Evolutionary conservation across 1,140 invertebrate genomes (phyloP).

Genomic region (Holcopasites calliopsidis): DNA sequence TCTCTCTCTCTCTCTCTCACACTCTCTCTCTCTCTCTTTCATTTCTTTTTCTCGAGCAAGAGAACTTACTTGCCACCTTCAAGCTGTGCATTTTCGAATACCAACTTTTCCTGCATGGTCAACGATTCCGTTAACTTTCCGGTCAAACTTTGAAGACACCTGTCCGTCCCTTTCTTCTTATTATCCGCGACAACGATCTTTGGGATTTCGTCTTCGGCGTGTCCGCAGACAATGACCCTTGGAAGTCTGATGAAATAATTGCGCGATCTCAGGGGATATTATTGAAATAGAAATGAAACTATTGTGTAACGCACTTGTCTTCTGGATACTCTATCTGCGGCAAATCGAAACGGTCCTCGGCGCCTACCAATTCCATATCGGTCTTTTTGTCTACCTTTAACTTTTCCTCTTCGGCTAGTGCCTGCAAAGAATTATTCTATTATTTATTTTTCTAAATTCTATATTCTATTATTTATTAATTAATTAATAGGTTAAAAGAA

Average conservation of each 20-base stretch:
- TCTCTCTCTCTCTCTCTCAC: not conserved
- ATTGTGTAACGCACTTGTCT: slow-evolving; percentile 65
- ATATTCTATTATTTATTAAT: not conserved
- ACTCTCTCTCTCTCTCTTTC: not conserved
- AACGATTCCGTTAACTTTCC: slow-evolving; percentile 81
- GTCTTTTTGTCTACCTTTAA: not conserved
- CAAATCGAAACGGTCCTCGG: slow-evolving; percentile 60
- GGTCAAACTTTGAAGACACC: slow-evolving; percentile 72
- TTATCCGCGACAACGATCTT: slow-evolving; percentile 74
- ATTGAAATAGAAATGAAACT: not conserved
- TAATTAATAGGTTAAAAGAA: not conserved
- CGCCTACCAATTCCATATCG: slow-evolving; percentile 1
- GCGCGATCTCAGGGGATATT: not conserved
- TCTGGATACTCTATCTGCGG: slow-evolving; percentile 69
- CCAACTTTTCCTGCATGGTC: slow-evolving; percentile 83
- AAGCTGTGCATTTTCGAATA: slow-evolving; percentile 82
- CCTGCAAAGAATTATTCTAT: slow-evolving; percentile 24
- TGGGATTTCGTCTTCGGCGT: slow-evolving; percentile 70
- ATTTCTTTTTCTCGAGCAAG: not conserved
- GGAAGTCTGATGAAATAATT: slow-evolving; percentile 62
- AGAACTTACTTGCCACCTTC: slow-evolving; percentile 80
- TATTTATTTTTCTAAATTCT: slow-evolving; percentile 16
- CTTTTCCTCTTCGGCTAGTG: slow-evolving; percentile 15
- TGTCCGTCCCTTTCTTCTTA: slow-evolving; percentile 55
- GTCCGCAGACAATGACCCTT: slow-evolving; percentile 72